phyloP scores from a whole-genome alignment of 2,797 vertebrate genomes.

The Acipenser transmontanus region DNA sequence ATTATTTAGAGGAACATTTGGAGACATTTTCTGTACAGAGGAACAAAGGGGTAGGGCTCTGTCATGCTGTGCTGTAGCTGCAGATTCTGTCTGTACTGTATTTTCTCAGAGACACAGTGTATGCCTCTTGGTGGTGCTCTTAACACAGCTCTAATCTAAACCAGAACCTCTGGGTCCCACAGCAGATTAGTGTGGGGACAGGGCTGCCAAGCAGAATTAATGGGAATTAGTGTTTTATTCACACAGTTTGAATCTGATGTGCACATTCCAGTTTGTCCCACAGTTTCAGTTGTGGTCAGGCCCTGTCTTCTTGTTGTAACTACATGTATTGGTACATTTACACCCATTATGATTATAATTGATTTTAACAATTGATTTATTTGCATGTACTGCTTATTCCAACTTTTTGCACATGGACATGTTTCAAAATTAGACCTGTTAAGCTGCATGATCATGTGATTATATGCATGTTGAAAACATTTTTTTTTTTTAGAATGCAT shows the following conservation, averaged over 20 bases:
- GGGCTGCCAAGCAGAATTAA: not conserved
- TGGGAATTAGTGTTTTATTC: not conserved
- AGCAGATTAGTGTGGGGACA: constrained; percentile 1
- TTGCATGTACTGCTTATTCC: too few relatives aligned
- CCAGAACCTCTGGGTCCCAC: not conserved
- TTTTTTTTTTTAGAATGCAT: not conserved
- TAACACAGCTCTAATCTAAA: constrained; percentile 29
- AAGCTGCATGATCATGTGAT: too few relatives aligned
- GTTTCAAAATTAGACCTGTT: too few relatives aligned
- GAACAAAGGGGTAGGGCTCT: not conserved
- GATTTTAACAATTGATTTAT: too few relatives aligned
- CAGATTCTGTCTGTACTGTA: not conserved
- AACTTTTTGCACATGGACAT: too few relatives aligned
- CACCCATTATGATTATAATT: too few relatives aligned
- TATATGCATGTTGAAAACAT: not conserved
- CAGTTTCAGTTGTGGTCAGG: too few relatives aligned
- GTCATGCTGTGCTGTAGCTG: not conserved
- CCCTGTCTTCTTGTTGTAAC: too few relatives aligned
- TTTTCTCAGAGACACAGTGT: not conserved
- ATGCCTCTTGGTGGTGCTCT: constrained; percentile 62
- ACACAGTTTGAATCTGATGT: constrained; percentile 21
- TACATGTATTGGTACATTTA: too few relatives aligned
- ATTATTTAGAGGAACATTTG: not conserved
- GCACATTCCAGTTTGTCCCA: constrained; percentile 6
- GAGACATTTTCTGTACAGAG: not conserved